Percentiles rank a stretch among this genome's conserved stretches.
Conservation (phyloP, 2,888 invertebrate genomes). For the Calliscelio sp. region DNA sequence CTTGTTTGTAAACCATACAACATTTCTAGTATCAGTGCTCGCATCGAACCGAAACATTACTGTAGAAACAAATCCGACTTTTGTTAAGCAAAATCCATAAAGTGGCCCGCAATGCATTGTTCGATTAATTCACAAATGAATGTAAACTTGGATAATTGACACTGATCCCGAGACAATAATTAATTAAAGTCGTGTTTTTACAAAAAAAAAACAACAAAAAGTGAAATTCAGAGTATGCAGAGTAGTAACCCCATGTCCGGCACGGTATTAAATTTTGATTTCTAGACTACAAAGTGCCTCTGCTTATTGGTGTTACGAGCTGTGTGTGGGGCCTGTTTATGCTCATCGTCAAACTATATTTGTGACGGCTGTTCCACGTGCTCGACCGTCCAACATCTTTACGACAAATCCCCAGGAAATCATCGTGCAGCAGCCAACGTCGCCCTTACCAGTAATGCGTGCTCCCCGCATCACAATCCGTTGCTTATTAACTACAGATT, state of each 20-base stretch:
- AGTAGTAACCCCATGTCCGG: slow-evolving; percentile 84
- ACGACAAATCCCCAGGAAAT: slow-evolving; percentile 84
- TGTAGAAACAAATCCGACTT: background rate
- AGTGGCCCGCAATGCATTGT: slow-evolving; percentile 72
- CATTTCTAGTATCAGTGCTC: background rate
- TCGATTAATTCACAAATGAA: slow-evolving; percentile 28
- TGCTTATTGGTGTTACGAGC: slow-evolving; percentile 95
- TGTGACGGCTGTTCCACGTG: slow-evolving; percentile 87
- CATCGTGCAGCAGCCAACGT: slow-evolving; percentile 84
- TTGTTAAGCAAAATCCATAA: slow-evolving; percentile 23
- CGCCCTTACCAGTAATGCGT: slow-evolving; percentile 85
- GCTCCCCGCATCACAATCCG: slow-evolving; percentile 84
- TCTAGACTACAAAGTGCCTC: slow-evolving; percentile 88
- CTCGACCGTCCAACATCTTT: slow-evolving; percentile 82
- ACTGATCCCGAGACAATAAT: slow-evolving; percentile 1
- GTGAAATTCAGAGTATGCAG: slow-evolving; percentile 75
- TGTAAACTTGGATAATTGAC: too few species aligned
- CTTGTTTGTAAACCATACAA: slow-evolving; percentile 4
- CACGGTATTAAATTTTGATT: slow-evolving; percentile 85
- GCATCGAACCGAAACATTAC: background rate
- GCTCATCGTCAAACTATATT: slow-evolving; percentile 91
- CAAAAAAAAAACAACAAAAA: slow-evolving; percentile 42
- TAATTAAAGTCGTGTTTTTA: too few species aligned
- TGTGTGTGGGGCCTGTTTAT: slow-evolving; percentile 94
- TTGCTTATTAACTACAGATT: slow-evolving; percentile 84